A percentile compares a stretch with the other conserved stretches of the same genome.
phyloP scores from a whole-genome alignment of 2,113 vertebrate species.

The Argyrosomus japonicus region DNA sequence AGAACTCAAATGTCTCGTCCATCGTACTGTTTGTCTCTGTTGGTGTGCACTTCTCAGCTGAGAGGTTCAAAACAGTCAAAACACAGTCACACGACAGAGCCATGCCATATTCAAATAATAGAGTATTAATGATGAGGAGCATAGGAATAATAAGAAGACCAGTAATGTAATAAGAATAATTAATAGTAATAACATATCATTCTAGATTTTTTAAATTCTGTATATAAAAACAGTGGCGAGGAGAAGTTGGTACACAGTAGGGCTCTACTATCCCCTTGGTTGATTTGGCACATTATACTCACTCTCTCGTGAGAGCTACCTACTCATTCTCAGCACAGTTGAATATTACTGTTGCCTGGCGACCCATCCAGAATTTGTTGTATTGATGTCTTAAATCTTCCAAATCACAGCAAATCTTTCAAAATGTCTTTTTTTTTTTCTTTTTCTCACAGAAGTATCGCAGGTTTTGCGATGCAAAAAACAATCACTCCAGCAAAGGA shows the following conservation, averaged over 20 bases:
- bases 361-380: conserved; percentile 59
- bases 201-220: conserved; percentile 62
- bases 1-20: conserved; percentile 61
- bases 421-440: conserved; percentile 1
- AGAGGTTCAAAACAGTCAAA: conserved; percentile 72
- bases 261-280: conserved; percentile 60
- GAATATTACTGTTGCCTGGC: conserved; percentile 63
- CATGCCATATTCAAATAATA: conserved; percentile 78
- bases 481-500: background rate
- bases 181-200: conserved; percentile 78
- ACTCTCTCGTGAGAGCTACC: conserved; percentile 69
- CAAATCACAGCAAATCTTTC: conserved; percentile 10
- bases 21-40: conserved; percentile 52
- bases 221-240: conserved; percentile 77
- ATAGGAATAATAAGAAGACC: conserved; percentile 76
- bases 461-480: conserved; percentile 25
- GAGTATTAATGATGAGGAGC: conserved; percentile 69
- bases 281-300: conserved; percentile 79
- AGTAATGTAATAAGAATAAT: conserved; percentile 79
- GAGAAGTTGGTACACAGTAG: conserved; percentile 74
- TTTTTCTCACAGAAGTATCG: conserved; percentile 3
- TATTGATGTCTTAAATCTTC: conserved; percentile 18
- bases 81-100: conserved; percentile 76
- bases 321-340: conserved; percentile 70
- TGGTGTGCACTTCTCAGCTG: conserved; percentile 47